A percentile compares a stretch with the other conserved stretches of the same genome.
phyloP scores from a whole-genome alignment of 2,113 vertebrate species.

The Neofelis nebulosa region DNA sequence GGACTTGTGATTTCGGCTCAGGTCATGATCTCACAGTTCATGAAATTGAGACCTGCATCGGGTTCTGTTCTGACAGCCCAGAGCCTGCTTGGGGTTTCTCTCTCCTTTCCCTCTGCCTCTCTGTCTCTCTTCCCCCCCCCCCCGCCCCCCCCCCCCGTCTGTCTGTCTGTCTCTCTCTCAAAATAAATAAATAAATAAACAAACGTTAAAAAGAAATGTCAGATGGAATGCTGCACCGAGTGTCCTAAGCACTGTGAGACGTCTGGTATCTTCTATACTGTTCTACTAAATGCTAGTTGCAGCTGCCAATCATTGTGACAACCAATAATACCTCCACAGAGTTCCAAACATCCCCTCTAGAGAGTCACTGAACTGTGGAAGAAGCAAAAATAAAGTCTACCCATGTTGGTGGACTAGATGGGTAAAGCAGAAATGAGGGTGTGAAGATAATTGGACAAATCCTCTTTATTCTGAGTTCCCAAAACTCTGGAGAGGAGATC shows the following conservation, averaged over 20 bases:
- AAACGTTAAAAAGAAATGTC: not conserved
- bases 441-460: not conserved
- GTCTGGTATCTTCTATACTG: not conserved
- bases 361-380: not conserved
- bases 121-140: too few relatives aligned
- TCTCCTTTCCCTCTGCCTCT: too few relatives aligned
- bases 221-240: not conserved
- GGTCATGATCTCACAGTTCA: too few relatives aligned
- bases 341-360: not conserved
- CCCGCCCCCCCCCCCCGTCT: too few relatives aligned
- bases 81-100: too few relatives aligned
- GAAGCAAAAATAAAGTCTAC: not conserved
- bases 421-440: not conserved
- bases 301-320: not conserved
- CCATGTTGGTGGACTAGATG: not conserved
- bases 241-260: not conserved
- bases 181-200: too few relatives aligned
- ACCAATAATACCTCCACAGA: not conserved
- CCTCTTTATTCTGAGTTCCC: slow-evolving; percentile 1
- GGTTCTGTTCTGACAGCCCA: too few relatives aligned
- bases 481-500: not conserved
- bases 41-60: too few relatives aligned
- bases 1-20: too few relatives aligned
- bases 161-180: too few relatives aligned
- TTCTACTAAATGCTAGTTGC: not conserved